Conservation (phyloP, 2,113 vertebrate species). For the Neofelis nebulosa region DNA sequence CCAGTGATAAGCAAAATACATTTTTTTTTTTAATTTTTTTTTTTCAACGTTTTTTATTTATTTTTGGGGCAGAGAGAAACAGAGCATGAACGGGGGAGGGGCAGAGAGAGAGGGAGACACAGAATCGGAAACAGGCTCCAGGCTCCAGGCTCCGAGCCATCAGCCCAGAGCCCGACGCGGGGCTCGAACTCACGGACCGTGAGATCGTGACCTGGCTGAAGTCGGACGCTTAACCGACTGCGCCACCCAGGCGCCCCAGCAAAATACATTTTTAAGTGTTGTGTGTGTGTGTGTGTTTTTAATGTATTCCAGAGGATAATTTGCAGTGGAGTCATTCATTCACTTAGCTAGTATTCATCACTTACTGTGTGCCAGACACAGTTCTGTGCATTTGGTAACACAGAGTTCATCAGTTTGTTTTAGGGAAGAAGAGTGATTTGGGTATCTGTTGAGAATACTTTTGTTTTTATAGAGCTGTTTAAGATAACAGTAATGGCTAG, state of each 20-base stretch:
- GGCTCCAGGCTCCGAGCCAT: too few species aligned
- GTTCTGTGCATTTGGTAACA: not conserved
- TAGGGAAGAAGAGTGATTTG: not conserved
- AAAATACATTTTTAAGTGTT: not conserved
- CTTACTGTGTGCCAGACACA: not conserved
- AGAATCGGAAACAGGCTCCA: too few species aligned
- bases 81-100: too few species aligned
- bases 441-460: conserved; percentile 33
- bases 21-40: not conserved
- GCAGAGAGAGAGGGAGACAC: too few species aligned
- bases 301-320: not conserved
- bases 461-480: conserved; percentile 47
- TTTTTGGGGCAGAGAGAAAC: too few species aligned
- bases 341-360: not conserved
- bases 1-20: not conserved
- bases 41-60: too few species aligned
- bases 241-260: too few species aligned
- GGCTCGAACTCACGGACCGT: too few species aligned
- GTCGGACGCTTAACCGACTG: too few species aligned
- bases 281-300: not conserved
- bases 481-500: not conserved
- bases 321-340: conserved; percentile 7
- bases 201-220: too few species aligned
- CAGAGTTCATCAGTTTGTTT: not conserved
- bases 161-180: too few species aligned